A percentile compares a stretch with the other conserved stretches of the same genome.
These are phyloP conservation scores for Sebastes oblongus DNA, from an alignment of 2,797 vertebrate genomes.

Conservation along the genomic window DNA sequence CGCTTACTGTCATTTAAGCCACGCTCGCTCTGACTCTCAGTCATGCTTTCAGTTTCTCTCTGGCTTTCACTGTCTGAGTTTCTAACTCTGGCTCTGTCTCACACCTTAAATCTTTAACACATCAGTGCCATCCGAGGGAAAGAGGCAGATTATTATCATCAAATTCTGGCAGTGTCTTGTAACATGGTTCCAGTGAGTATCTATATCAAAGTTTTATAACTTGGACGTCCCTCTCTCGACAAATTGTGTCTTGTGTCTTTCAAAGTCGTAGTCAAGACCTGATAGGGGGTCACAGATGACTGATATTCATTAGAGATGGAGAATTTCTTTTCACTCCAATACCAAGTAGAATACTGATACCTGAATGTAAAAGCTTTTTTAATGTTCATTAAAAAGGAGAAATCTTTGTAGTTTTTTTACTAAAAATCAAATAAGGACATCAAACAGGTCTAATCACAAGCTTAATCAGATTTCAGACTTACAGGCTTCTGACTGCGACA, in stretches of 20 bases:
- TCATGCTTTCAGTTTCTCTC: constrained; percentile 49
- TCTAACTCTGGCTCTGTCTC: constrained; percentile 50
- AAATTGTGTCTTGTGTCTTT: constrained; percentile 6
- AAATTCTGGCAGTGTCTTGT: constrained; percentile 36
- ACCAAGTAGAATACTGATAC: background rate
- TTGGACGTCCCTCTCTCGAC: background rate
- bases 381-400: background rate
- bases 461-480: background rate
- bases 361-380: background rate
- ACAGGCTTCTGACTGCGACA: background rate
- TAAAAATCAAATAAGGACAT: background rate
- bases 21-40: constrained; percentile 34
- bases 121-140: constrained; percentile 45
- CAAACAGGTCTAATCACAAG: background rate
- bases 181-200: constrained; percentile 35
- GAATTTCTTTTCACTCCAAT: background rate
- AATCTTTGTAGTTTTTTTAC: background rate
- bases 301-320: background rate
- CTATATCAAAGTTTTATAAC: constrained; percentile 12
- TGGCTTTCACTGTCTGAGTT: constrained; percentile 40
- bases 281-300: background rate
- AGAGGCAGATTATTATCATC: constrained; percentile 42
- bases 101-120: constrained; percentile 61
- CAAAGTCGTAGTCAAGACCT: background rate
- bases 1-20: constrained; percentile 53